Percentiles rank a stretch among this genome's conserved stretches.
Conservation (phyloP, 2,797 vertebrate genomes). For the Pelobates cultripes region DNA sequence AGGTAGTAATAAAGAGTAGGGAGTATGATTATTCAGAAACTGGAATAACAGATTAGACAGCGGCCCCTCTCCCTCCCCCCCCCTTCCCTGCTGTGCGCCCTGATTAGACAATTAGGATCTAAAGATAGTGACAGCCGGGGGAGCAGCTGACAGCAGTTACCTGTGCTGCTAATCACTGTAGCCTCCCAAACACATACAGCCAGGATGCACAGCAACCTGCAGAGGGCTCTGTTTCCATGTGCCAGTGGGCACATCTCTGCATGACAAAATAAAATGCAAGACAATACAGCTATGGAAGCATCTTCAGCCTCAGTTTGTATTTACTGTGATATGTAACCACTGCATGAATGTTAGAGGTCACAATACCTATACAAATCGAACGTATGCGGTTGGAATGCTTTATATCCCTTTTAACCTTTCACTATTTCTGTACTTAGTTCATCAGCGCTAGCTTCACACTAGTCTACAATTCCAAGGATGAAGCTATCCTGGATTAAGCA, state of each 20-base stretch:
- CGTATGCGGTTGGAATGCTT: no score
- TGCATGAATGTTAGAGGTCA: not conserved
- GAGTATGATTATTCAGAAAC: conserved; percentile 49
- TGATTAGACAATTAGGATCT: conserved; percentile 51
- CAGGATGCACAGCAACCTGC: conserved; percentile 4
- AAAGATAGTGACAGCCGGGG: conserved; percentile 51
- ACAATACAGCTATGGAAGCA: not conserved
- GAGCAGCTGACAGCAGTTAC: conserved; percentile 44
- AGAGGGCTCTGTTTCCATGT: conserved; percentile 41
- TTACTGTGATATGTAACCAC: not conserved
- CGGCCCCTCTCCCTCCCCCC: not conserved
- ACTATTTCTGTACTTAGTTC: no score
- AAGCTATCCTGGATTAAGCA: no score
- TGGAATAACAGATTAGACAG: conserved; percentile 50
- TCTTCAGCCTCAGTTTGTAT: not conserved
- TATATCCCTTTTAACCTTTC: no score
- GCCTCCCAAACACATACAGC: conserved; percentile 17
- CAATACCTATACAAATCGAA: no score
- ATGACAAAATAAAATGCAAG: not conserved
- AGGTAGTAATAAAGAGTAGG: conserved; percentile 31
- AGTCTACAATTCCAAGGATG: no score
- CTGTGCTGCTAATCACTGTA: conserved; percentile 46
- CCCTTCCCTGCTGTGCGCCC: conserved; percentile 21
- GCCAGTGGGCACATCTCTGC: conserved; percentile 1
- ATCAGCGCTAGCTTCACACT: no score